Evolutionary conservation across 2,113 vertebrate species (phyloP).

Genomic region (Quiscalus mexicanus): DNA sequence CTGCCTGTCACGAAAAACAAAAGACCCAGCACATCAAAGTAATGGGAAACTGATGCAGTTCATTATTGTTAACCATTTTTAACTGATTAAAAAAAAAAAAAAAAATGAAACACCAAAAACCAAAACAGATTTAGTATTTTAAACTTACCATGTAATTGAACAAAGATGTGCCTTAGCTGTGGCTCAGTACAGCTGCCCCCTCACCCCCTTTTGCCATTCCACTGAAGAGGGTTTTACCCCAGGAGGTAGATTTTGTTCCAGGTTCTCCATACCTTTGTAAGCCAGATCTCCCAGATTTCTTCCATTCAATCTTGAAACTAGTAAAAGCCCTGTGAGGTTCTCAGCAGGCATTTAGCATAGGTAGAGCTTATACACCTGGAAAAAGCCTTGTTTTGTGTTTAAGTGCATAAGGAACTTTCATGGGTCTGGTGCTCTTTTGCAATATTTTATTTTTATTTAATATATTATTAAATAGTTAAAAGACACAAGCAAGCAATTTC

Average conservation of each 20-base stretch:
- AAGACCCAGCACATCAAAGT: background rate
- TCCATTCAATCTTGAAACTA: background rate
- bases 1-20: background rate
- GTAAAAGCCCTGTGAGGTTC: background rate
- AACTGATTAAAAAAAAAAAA: background rate
- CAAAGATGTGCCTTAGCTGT: background rate
- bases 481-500: background rate
- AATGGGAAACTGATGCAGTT: background rate
- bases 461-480: background rate
- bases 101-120: background rate
- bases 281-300: background rate
- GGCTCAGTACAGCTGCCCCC: background rate
- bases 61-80: background rate
- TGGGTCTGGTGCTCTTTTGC: background rate
- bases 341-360: background rate
- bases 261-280: background rate
- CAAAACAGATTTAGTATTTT: background rate
- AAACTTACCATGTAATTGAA: background rate
- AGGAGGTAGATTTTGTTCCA: background rate
- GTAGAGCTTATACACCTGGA: background rate
- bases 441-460: slow-evolving; percentile 43
- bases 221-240: background rate
- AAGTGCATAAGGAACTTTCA: background rate
- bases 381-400: background rate
- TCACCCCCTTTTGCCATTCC: background rate